Conservation (phyloP, 2,113 vertebrate species). For the Podarcis cretensis region DNA sequence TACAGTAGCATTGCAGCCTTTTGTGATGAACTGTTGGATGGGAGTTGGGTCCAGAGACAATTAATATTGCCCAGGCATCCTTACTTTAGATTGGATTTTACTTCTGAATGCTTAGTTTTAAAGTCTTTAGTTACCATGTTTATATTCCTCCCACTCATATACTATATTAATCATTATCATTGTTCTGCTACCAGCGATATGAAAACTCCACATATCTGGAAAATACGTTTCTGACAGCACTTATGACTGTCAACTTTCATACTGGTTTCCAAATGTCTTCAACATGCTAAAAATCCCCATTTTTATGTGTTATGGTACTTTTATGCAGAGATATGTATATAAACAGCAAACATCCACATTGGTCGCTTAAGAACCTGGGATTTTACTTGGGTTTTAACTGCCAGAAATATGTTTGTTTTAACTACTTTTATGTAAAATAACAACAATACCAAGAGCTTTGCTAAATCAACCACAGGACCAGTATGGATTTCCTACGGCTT, state of each 20-base stretch:
- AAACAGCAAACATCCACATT: constrained; percentile 50
- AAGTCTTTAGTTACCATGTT: fast-evolving
- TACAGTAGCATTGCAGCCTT: too few species aligned
- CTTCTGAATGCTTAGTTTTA: too few species aligned
- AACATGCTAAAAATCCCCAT: constrained; percentile 41
- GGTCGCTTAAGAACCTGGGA: constrained; percentile 48
- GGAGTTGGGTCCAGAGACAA: too few species aligned
- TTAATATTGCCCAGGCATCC: too few species aligned
- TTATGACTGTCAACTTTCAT: constrained; percentile 51
- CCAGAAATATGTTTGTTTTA: constrained; percentile 44
- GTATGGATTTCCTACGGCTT: constrained; percentile 34
- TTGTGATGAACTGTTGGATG: too few species aligned
- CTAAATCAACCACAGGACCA: constrained; percentile 57
- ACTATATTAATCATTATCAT: constrained; percentile 26
- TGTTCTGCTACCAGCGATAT: constrained; percentile 9
- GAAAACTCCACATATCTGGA: constrained; percentile 46
- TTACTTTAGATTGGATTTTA: too few species aligned
- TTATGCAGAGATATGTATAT: constrained; percentile 49
- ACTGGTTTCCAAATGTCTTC: constrained; percentile 42
- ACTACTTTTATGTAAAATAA: constrained; percentile 47
- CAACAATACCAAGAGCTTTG: constrained; percentile 50
- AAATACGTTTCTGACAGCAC: constrained; percentile 52
- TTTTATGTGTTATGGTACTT: constrained; percentile 19
- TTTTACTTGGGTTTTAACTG: constrained; percentile 51
- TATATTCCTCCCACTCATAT: constrained; percentile 46